Evolutionary conservation across 2,113 vertebrate species (phyloP).

Genomic region (Meleagris gallopavo): DNA sequence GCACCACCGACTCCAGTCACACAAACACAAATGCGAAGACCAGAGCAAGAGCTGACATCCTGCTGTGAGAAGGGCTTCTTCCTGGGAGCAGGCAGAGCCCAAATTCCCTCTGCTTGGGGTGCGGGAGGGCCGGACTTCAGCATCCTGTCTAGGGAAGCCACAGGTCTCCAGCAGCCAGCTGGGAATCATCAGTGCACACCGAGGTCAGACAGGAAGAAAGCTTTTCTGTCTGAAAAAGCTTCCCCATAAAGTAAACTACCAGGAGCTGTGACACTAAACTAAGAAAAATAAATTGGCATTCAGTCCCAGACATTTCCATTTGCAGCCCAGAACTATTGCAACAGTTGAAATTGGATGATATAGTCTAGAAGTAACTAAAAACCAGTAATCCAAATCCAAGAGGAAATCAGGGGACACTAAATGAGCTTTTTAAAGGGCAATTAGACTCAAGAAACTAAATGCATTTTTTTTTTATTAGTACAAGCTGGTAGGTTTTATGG

Average conservation of each 20-base stretch:
- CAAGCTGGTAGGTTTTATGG: not conserved
- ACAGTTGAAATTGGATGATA: not conserved
- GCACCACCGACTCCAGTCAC: fast-evolving
- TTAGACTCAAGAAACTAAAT: not conserved
- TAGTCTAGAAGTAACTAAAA: not conserved
- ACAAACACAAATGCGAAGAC: not conserved
- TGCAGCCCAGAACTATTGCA: not conserved
- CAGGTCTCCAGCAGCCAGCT: constrained; percentile 20
- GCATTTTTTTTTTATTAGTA: not conserved
- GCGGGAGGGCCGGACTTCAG: not conserved
- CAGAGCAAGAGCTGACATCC: not conserved
- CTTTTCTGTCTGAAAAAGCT: constrained; percentile 16
- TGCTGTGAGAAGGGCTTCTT: not conserved
- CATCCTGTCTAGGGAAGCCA: not conserved
- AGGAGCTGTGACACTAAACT: not conserved
- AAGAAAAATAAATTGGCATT: not conserved
- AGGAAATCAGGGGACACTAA: not conserved
- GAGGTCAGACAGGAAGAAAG: constrained; percentile 31
- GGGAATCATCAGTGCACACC: not conserved
- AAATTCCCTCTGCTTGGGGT: not conserved
- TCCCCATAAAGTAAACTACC: constrained; percentile 45
- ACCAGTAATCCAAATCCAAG: not conserved
- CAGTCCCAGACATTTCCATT: fast-evolving
- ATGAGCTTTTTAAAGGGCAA: not conserved
- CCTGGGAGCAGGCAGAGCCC: not conserved